phyloP scores from a whole-genome alignment of 2,113 vertebrate genomes.

The Dissostichus mawsoni region DNA sequence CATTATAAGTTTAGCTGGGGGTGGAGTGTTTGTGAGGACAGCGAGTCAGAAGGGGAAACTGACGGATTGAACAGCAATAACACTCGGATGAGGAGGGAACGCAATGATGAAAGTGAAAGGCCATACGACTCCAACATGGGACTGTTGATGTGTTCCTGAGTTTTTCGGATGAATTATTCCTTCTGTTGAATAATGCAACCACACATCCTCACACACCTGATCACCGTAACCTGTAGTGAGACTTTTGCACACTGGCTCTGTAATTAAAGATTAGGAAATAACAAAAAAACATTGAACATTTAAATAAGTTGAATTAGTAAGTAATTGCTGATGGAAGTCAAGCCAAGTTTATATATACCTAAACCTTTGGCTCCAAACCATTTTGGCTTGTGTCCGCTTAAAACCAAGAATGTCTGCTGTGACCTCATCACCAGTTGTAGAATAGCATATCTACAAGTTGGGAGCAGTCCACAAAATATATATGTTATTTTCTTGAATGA shows the following conservation, averaged over 20 bases:
- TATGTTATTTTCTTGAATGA: neutral
- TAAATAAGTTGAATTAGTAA: neutral
- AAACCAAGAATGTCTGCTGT: neutral
- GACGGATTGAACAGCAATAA: conserved; percentile 24
- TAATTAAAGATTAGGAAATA: neutral
- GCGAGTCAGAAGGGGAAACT: conserved; percentile 27
- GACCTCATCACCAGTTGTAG: neutral
- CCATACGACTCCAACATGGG: neutral
- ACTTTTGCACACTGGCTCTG: neutral
- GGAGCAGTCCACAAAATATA: neutral
- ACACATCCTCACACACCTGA: neutral
- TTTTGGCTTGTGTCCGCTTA: neutral
- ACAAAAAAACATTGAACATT: neutral
- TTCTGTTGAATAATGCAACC: conserved; percentile 15
- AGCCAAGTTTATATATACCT: neutral
- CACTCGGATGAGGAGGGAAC: conserved; percentile 21
- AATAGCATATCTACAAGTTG: neutral
- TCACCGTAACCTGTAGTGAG: neutral
- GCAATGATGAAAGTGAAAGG: conserved; percentile 8
- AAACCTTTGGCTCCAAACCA: neutral
- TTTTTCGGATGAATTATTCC: conserved; percentile 20
- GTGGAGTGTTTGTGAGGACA: conserved; percentile 46
- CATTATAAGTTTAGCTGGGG: conserved; percentile 48
- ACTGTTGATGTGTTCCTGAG: neutral
- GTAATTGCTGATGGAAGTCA: neutral